phyloP scores from a whole-genome alignment of 2,888 invertebrate genomes.

The Rhorus exstirpatorius region DNA sequence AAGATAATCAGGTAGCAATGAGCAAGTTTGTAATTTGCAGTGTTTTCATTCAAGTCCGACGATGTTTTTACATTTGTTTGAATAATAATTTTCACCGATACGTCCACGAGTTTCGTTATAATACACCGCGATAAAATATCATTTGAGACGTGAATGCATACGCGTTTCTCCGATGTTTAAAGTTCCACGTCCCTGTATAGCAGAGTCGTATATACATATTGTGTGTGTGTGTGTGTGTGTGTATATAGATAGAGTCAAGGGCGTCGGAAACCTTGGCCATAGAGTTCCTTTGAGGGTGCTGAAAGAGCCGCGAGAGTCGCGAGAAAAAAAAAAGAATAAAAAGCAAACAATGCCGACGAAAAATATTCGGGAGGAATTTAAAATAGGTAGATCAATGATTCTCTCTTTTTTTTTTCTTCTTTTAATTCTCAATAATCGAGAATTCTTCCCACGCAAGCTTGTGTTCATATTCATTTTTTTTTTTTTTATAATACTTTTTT shows the following conservation, averaged over 20 bases:
- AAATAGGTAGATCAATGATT: neutral
- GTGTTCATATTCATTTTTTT: constrained; percentile 22
- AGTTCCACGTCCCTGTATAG: constrained; percentile 6
- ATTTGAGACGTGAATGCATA: constrained; percentile 22
- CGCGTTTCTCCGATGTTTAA: constrained; percentile 33
- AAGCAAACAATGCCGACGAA: neutral
- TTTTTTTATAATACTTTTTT: constrained; percentile 20
- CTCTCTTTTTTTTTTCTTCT: neutral
- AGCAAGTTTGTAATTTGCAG: too few relatives aligned
- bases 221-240: too few relatives aligned
- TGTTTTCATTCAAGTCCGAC: too few relatives aligned
- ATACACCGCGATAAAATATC: constrained; percentile 28
- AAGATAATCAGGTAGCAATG: too few relatives aligned
- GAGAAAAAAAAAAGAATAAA: neutral
- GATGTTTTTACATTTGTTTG: constrained; percentile 19
- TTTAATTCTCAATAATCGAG: neutral
- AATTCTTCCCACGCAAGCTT: constrained; percentile 24
- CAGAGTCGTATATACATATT: neutral
- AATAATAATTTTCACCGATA: constrained; percentile 21
- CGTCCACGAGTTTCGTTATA: constrained; percentile 26
- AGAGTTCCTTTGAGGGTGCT: constrained; percentile 13
- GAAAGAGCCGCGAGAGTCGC: neutral
- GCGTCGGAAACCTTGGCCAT: constrained; percentile 5
- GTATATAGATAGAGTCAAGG: neutral
- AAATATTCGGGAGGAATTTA: constrained; percentile 1